Percentiles rank a stretch among this genome's conserved stretches.
These are phyloP conservation scores for Atethmia centrago DNA, from an alignment of 2,888 invertebrate genomes.

Conservation along the genomic window DNA sequence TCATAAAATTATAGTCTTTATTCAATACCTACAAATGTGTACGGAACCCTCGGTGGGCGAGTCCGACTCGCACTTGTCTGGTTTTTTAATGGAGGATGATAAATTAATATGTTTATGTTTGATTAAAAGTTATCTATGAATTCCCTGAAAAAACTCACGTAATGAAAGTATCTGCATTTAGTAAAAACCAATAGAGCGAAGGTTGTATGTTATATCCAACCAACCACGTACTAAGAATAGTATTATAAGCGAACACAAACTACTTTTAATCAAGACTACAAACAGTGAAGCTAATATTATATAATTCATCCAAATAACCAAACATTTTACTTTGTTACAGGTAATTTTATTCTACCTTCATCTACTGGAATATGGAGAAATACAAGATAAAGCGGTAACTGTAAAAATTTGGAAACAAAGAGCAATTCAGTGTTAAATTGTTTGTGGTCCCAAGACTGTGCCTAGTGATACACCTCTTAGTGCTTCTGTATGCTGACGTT, in stretches of 20 bases:
- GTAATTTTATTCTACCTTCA: conserved; percentile 46
- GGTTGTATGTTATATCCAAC: neutral
- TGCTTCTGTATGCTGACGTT: conserved; percentile 26
- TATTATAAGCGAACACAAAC: conserved; percentile 8
- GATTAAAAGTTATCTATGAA: neutral
- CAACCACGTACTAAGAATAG: conserved; percentile 7
- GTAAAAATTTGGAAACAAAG: conserved; percentile 45
- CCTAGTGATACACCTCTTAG: conserved; percentile 49
- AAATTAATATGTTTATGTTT: neutral
- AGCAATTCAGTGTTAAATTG: conserved; percentile 40
- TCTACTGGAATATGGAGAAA: conserved; percentile 29
- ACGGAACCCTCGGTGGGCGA: too few species aligned
- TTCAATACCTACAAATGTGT: too few species aligned
- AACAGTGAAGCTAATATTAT: conserved; percentile 15
- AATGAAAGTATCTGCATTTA: conserved; percentile 9
- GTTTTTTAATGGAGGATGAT: neutral
- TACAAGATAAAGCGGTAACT: conserved; percentile 32
- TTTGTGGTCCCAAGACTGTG: conserved; percentile 32
- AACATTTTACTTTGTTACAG: conserved; percentile 60
- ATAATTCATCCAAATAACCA: conserved; percentile 41
- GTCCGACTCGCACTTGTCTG: too few species aligned
- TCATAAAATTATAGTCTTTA: too few species aligned
- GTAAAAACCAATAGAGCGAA: conserved; percentile 14
- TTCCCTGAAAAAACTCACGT: neutral
- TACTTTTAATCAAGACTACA: conserved; percentile 47